Conservation (phyloP, 2,888 invertebrate species). For the Nowickia ferox region DNA sequence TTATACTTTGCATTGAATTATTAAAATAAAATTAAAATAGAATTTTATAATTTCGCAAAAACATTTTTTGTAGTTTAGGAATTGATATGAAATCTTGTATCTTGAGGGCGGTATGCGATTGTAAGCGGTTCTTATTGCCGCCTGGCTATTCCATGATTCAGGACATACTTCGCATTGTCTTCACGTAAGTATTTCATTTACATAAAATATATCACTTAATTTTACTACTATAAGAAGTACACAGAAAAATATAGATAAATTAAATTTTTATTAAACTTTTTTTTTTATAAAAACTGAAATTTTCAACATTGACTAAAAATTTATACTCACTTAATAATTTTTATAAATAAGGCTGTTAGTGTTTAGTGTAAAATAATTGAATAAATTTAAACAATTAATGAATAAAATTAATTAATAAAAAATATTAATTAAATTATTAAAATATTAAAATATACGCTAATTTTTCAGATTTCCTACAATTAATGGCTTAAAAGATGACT, state of each 20-base stretch:
- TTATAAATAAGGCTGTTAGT: too few relatives aligned
- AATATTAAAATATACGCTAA: not conserved
- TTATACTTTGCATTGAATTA: too few relatives aligned
- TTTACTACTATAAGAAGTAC: not conserved
- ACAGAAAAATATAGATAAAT: too few relatives aligned
- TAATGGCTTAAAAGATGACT: slow-evolving; percentile 79
- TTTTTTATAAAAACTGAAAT: too few relatives aligned
- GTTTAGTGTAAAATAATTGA: too few relatives aligned
- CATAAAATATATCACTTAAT: not conserved
- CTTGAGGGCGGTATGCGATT: slow-evolving; percentile 88
- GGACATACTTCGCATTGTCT: slow-evolving; percentile 86
- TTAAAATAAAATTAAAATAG: too few relatives aligned
- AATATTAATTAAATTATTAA: too few relatives aligned
- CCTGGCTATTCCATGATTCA: slow-evolving; percentile 87
- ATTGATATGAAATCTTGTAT: slow-evolving; percentile 84
- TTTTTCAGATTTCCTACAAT: slow-evolving; percentile 78
- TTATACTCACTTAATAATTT: too few relatives aligned
- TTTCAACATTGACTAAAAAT: too few relatives aligned
- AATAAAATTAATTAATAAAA: too few relatives aligned
- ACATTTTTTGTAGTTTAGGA: slow-evolving; percentile 76
- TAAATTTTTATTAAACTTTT: too few relatives aligned
- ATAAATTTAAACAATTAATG: too few relatives aligned
- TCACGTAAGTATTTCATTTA: slow-evolving; percentile 84
- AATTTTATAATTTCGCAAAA: not conserved
- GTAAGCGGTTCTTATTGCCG: slow-evolving; percentile 85